These are phyloP conservation scores for Ctenosaura bakeri DNA, from an alignment of 2,797 vertebrate genomes.

Conservation along the genomic window DNA sequence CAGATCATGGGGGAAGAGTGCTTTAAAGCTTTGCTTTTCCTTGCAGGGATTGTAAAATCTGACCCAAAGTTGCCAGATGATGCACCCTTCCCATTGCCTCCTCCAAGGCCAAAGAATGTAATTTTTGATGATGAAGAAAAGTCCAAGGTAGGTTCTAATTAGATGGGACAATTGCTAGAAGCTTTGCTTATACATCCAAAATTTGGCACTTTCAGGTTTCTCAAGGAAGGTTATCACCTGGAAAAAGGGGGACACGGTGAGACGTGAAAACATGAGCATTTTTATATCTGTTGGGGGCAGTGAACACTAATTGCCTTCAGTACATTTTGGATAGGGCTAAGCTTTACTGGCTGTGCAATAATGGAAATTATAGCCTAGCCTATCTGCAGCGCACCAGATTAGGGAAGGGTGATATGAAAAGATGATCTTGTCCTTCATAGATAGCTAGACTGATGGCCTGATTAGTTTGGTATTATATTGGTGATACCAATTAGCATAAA, in stretches of 20 bases:
- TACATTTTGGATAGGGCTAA: background rate
- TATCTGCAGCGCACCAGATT: background rate
- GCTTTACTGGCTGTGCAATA: background rate
- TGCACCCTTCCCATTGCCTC: constrained; percentile 82
- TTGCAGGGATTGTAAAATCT: constrained; percentile 95
- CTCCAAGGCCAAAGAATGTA: constrained; percentile 89
- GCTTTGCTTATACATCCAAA: background rate
- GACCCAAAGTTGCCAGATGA: constrained; percentile 93
- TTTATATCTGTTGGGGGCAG: background rate
- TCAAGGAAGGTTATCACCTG: background rate
- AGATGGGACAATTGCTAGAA: background rate
- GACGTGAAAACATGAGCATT: background rate
- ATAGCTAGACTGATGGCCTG: background rate
- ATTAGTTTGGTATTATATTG: background rate
- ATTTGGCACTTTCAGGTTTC: background rate
- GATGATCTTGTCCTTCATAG: background rate
- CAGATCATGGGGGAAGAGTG: background rate
- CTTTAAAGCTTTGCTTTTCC: constrained; percentile 20
- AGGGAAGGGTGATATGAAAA: background rate
- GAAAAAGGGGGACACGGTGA: background rate
- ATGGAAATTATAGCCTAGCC: background rate
- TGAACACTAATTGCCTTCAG: background rate
- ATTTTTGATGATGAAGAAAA: constrained; percentile 99
- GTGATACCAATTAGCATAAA: background rate
- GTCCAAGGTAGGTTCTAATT: constrained; percentile 88